Evolutionary conservation across 92 coral and sea anemone genomes (phyloP).

Genomic region (Epizoanthus illoricatus): DNA sequence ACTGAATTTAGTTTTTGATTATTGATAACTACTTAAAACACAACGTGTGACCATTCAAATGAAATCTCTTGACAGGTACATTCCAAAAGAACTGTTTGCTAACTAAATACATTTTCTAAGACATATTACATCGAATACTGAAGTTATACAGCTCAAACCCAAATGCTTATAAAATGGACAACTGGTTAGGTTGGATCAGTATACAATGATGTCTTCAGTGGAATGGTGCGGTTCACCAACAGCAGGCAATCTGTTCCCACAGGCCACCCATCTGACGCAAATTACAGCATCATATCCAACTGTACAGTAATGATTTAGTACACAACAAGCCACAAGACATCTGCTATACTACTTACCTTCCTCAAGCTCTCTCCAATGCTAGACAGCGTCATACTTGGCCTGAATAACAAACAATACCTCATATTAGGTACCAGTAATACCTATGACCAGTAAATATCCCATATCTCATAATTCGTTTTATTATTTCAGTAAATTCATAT

Average conservation of each 20-base stretch:
- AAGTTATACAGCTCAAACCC: not conserved
- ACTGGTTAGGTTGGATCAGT: slow-evolving; percentile 53
- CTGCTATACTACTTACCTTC: slow-evolving; percentile 56
- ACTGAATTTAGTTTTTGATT: no score
- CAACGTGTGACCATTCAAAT: no score
- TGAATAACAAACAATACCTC: slow-evolving; percentile 1
- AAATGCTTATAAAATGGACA: not conserved
- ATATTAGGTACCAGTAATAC: no score
- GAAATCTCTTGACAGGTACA: no score
- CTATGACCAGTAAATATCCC: no score
- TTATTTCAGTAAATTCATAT: no score
- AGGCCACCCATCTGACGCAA: slow-evolving; percentile 62
- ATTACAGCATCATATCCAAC: slow-evolving; percentile 62
- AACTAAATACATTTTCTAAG: no score
- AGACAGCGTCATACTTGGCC: slow-evolving; percentile 56
- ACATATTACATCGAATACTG: no score
- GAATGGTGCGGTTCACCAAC: slow-evolving; percentile 57
- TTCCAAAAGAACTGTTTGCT: no score
- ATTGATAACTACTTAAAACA: no score
- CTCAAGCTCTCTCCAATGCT: slow-evolving; percentile 77
- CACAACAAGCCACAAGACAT: not conserved
- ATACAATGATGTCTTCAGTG: slow-evolving; percentile 57
- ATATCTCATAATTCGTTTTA: no score
- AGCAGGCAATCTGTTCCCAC: slow-evolving; percentile 61
- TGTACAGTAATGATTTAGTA: not conserved